These are phyloP conservation scores for Agelas oroides DNA, from an alignment of 37 sponge, comb jelly and placozoan species.

Conservation along the genomic window DNA sequence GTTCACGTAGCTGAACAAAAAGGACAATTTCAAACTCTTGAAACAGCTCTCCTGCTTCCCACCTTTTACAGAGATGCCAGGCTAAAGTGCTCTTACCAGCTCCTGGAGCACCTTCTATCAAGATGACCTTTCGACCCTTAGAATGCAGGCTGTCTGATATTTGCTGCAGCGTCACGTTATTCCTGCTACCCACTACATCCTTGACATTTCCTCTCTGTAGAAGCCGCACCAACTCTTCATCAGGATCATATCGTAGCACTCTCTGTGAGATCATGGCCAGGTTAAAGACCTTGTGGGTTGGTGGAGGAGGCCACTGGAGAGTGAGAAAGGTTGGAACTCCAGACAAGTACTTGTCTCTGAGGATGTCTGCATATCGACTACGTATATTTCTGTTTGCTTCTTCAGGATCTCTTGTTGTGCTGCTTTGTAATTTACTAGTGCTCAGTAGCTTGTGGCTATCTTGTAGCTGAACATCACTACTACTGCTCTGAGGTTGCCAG, in stretches of 20 bases:
- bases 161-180: neutral
- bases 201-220: too few species aligned
- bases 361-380: neutral
- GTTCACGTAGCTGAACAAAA: slow-evolving; percentile 3
- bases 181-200: neutral
- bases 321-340: neutral
- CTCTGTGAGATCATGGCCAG: neutral
- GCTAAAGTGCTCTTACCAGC: slow-evolving; percentile 12
- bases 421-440: too few species aligned
- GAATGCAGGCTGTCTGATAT: neutral
- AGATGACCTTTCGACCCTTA: neutral
- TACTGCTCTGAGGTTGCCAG: too few species aligned
- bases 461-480: too few species aligned
- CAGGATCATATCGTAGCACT: neutral
- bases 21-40: neutral
- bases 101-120: slow-evolving; percentile 25
- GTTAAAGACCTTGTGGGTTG: neutral
- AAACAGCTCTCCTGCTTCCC: slow-evolving; percentile 5
- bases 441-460: too few species aligned
- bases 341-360: neutral
- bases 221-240: neutral
- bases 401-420: too few species aligned
- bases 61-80: neutral
- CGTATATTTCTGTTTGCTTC: too few species aligned
- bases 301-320: neutral